Conservation (phyloP, 2,797 vertebrate genomes). For the Ispidina picta region DNA sequence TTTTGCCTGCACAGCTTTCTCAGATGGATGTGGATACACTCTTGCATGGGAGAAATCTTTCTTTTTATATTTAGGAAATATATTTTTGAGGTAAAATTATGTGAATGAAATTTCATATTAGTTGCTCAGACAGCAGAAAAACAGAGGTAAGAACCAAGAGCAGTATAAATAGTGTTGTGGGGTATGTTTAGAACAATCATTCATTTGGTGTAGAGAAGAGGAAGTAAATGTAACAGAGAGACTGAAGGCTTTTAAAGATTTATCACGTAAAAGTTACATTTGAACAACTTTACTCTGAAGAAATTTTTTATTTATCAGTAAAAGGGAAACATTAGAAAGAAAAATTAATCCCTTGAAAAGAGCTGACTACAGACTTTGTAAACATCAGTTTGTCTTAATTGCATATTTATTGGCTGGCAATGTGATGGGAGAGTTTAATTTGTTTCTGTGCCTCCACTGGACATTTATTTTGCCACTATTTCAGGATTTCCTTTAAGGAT, state of each 20-base stretch:
- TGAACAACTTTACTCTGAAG: neutral
- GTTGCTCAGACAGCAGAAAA: neutral
- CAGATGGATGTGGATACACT: neutral
- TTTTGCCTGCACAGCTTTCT: neutral
- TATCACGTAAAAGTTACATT: neutral
- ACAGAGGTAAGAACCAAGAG: neutral
- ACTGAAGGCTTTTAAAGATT: neutral
- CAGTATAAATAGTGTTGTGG: neutral
- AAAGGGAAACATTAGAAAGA: neutral
- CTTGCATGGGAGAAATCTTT: neutral
- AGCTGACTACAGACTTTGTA: neutral
- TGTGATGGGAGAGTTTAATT: neutral
- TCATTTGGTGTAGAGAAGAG: neutral
- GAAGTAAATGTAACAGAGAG: neutral
- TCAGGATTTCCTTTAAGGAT: neutral
- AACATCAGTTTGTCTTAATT: neutral
- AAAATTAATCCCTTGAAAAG: neutral
- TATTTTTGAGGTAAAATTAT: neutral
- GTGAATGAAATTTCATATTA: neutral
- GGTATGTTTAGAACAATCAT: neutral
- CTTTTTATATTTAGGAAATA: neutral
- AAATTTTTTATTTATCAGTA: neutral
- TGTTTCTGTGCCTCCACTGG: neutral
- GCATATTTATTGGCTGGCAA: neutral
- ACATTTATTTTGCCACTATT: neutral